Conservation (phyloP, 2,113 vertebrate genomes). For the Hydropotes inermis region DNA sequence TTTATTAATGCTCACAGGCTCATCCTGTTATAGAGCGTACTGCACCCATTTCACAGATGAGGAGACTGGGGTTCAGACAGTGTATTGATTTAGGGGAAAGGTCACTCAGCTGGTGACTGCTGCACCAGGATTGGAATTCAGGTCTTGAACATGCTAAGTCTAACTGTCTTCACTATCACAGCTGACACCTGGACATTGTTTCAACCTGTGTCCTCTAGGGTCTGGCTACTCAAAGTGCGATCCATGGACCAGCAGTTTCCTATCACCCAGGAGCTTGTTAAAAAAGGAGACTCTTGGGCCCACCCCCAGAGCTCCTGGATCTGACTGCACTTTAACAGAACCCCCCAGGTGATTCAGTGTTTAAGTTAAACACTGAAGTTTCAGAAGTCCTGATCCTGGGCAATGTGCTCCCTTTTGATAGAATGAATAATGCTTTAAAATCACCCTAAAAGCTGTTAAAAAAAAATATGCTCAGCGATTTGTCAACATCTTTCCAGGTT, state of each 20-base stretch:
- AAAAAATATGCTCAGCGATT: neutral
- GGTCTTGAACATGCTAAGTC: neutral
- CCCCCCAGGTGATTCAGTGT: neutral
- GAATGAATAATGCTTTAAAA: neutral
- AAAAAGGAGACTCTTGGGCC: neutral
- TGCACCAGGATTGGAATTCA: neutral
- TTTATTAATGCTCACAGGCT: neutral
- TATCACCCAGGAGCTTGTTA: neutral
- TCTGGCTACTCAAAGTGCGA: neutral
- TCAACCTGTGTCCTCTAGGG: neutral
- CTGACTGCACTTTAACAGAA: neutral
- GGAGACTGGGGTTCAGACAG: neutral
- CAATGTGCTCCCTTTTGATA: neutral
- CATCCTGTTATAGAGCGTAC: neutral
- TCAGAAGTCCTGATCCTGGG: neutral
- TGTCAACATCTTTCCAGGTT: neutral
- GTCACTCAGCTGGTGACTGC: neutral
- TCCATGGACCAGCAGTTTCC: neutral
- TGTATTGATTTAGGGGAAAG: neutral
- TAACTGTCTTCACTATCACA: neutral
- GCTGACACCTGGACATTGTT: neutral
- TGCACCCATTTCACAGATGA: neutral
- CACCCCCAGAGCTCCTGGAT: neutral
- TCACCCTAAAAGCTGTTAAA: neutral
- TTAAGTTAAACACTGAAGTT: neutral